Percentiles rank a stretch among this genome's conserved stretches.
These are phyloP conservation scores for Cepphus grylle DNA, from an alignment of 2,113 vertebrate species.

Conservation along the genomic window DNA sequence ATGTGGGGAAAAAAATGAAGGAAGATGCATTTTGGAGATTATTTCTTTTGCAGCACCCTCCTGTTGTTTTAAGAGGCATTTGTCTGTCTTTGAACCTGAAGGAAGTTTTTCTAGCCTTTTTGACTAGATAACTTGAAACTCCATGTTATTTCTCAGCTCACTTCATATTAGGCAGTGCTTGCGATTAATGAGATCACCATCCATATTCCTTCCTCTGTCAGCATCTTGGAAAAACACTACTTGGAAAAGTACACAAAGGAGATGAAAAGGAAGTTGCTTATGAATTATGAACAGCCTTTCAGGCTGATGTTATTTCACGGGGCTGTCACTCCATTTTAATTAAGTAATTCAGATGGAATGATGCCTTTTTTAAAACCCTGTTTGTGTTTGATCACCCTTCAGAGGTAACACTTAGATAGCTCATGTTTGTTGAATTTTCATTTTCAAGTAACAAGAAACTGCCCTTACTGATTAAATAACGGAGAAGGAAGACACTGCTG, in stretches of 20 bases:
- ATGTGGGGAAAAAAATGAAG: accelerated
- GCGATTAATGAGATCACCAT: background rate
- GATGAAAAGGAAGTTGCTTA: constrained; percentile 56
- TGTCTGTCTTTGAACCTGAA: background rate
- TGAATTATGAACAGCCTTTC: constrained; percentile 63
- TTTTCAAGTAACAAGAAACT: background rate
- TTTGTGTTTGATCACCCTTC: constrained; percentile 57
- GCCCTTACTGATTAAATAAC: background rate
- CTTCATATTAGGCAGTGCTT: background rate
- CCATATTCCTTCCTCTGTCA: background rate
- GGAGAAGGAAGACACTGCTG: background rate
- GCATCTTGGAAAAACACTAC: background rate
- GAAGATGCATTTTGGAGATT: background rate
- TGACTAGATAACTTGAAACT: background rate
- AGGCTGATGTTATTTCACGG: background rate
- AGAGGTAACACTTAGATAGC: background rate
- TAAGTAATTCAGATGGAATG: background rate
- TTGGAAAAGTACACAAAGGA: constrained; percentile 41
- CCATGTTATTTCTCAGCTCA: background rate
- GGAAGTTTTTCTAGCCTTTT: background rate
- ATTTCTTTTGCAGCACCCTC: background rate
- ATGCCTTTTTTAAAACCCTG: background rate
- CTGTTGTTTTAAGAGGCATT: background rate
- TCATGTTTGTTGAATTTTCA: background rate
- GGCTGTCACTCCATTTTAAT: constrained; percentile 33